Conservation (phyloP, 2,797 vertebrate genomes). For the Muraenolepis orangiensis region DNA sequence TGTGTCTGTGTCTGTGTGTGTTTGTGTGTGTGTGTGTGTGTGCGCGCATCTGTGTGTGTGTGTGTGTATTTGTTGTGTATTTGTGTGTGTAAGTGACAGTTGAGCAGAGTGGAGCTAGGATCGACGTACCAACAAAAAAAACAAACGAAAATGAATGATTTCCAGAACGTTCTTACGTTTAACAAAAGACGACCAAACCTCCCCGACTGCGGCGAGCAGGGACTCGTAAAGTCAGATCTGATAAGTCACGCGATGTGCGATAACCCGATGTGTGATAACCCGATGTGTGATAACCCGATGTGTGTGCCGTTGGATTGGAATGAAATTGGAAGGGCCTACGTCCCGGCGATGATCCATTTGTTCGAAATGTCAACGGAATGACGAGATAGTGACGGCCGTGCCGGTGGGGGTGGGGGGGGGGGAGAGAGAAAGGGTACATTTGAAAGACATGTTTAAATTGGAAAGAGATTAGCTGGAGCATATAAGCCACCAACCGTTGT, state of each 20-base stretch:
- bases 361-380: not conserved
- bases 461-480: not conserved
- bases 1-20: not conserved
- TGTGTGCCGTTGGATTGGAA: not conserved
- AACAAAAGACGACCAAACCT: not conserved
- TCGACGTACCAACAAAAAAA: not conserved
- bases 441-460: not conserved
- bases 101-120: not conserved
- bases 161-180: not conserved
- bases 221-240: not conserved
- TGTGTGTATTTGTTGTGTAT: not conserved
- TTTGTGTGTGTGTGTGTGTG: not conserved
- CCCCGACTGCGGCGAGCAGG: not conserved
- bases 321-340: not conserved
- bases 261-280: not conserved
- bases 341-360: not conserved
- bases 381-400: not conserved
- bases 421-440: not conserved
- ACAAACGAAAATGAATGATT: not conserved
- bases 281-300: not conserved
- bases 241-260: not conserved
- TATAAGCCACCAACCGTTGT: too few relatives aligned
- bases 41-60: conserved; percentile 1
- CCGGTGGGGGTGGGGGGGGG: not conserved
- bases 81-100: not conserved